phyloP scores from a whole-genome alignment of 2,797 vertebrate species.

The Coendou prehensilis region DNA sequence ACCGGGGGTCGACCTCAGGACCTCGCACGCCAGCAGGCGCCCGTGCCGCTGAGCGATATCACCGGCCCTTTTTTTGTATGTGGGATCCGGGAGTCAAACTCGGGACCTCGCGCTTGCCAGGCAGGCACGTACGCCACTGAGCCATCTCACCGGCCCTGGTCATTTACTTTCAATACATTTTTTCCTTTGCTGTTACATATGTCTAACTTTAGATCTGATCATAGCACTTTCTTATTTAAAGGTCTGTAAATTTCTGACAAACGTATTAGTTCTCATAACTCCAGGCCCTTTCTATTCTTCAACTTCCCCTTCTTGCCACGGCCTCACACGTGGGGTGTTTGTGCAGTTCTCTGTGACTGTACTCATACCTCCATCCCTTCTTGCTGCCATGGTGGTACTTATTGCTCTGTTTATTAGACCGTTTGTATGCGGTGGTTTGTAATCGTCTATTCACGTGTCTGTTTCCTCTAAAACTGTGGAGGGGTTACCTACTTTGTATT shows the following conservation, averaged over 20 bases:
- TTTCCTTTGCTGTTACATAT: constrained; percentile 36
- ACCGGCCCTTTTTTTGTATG: too few species aligned
- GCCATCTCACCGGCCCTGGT: not conserved
- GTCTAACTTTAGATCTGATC: constrained; percentile 21
- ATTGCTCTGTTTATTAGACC: not conserved
- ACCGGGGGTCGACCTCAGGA: too few species aligned
- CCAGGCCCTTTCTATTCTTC: not conserved
- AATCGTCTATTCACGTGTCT: not conserved
- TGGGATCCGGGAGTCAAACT: too few species aligned
- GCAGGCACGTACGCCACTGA: too few species aligned
- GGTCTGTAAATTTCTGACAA: constrained; percentile 24
- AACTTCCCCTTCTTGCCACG: not conserved
- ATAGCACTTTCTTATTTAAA: constrained; percentile 39
- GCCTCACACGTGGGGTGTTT: not conserved
- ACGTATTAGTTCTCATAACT: not conserved
- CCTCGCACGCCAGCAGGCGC: too few species aligned
- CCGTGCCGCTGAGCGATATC: too few species aligned
- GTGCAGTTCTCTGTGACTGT: not conserved
- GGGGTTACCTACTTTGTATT: not conserved
- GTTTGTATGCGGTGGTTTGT: not conserved
- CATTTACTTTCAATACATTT: constrained; percentile 28
- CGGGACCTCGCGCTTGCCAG: too few species aligned
- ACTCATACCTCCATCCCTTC: not conserved
- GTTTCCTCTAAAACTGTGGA: not conserved
- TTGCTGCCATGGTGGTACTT: not conserved